These are phyloP conservation scores for Drosophila pseudotakahashii DNA, from an alignment of 2,888 invertebrate genomes.

Conservation along the genomic window DNA sequence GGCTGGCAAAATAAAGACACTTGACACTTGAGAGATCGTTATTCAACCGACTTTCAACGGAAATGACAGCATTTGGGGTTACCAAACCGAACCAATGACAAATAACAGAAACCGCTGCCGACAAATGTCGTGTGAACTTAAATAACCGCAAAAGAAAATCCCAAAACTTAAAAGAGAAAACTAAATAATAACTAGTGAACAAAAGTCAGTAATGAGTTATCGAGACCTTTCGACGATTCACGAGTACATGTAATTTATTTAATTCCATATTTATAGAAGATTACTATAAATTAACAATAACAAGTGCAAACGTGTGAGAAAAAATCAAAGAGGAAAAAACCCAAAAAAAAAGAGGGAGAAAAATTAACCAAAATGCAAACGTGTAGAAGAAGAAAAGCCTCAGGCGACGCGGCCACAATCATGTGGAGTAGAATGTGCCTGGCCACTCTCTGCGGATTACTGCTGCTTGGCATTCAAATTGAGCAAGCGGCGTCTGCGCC, in stretches of 20 bases:
- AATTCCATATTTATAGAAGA: slow-evolving; percentile 45
- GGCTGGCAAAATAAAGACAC: slow-evolving; percentile 22
- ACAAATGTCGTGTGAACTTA: slow-evolving; percentile 62
- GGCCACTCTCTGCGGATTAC: slow-evolving; percentile 76
- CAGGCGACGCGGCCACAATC: slow-evolving; percentile 43
- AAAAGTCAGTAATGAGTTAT: slow-evolving; percentile 35
- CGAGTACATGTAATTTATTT: slow-evolving; percentile 23
- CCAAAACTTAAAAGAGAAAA: slow-evolving; percentile 24
- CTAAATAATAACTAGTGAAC: slow-evolving; percentile 17
- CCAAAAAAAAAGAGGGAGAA: slow-evolving; percentile 26
- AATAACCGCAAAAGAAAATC: slow-evolving; percentile 41
- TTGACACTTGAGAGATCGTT: slow-evolving; percentile 38
- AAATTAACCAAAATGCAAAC: slow-evolving; percentile 62
- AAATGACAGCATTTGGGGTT: slow-evolving; percentile 63
- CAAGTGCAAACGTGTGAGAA: slow-evolving; percentile 72
- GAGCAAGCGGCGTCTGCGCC: slow-evolving; percentile 76
- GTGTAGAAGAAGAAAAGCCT: slow-evolving; percentile 68
- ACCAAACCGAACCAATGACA: slow-evolving; percentile 50
- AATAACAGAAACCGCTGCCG: slow-evolving; percentile 47
- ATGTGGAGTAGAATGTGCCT: slow-evolving; percentile 63
- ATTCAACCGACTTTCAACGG: slow-evolving; percentile 65
- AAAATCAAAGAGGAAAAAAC: slow-evolving; percentile 42
- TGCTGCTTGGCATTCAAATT: slow-evolving; percentile 80
- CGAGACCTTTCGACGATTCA: slow-evolving; percentile 11
- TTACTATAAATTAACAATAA: slow-evolving; percentile 45